Percentiles rank a stretch among this genome's conserved stretches.
Conservation (phyloP, 2,797 vertebrate genomes). For the Brotula barbata region DNA sequence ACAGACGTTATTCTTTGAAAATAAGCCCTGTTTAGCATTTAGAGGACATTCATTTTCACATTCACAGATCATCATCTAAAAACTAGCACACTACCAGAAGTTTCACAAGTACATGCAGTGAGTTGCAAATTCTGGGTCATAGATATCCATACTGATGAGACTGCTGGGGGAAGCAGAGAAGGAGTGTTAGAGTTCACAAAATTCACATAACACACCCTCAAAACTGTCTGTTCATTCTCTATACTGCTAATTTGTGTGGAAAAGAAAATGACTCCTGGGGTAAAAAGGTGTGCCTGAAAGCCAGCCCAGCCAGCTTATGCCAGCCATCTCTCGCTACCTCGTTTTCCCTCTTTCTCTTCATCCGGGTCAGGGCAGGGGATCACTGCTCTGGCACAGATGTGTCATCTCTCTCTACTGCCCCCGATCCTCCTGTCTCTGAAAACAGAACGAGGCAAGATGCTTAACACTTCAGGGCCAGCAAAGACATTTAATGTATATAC, state of each 20-base stretch:
- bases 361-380: slow-evolving; percentile 71
- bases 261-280: slow-evolving; percentile 67
- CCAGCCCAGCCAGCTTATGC: slow-evolving; percentile 52
- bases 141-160: slow-evolving; percentile 73
- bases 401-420: slow-evolving; percentile 77
- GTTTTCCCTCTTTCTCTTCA: slow-evolving; percentile 54
- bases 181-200: slow-evolving; percentile 75
- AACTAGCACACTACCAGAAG: slow-evolving; percentile 81
- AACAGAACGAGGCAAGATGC: slow-evolving; percentile 58
- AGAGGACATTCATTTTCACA: slow-evolving; percentile 74
- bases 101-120: slow-evolving; percentile 82
- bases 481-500: slow-evolving; percentile 2
- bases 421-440: slow-evolving; percentile 81
- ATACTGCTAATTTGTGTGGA: slow-evolving; percentile 68
- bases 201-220: slow-evolving; percentile 68
- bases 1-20: slow-evolving; percentile 62
- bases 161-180: slow-evolving; percentile 68
- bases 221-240: slow-evolving; percentile 66
- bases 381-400: slow-evolving; percentile 79
- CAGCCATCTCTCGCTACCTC: slow-evolving; percentile 63
- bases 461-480: slow-evolving; percentile 28
- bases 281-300: slow-evolving; percentile 69
- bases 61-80: slow-evolving; percentile 78
- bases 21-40: slow-evolving; percentile 72
- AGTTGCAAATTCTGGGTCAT: slow-evolving; percentile 79